These are phyloP conservation scores for Athene noctua DNA, from an alignment of 2,113 vertebrate genomes.

Conservation along the genomic window DNA sequence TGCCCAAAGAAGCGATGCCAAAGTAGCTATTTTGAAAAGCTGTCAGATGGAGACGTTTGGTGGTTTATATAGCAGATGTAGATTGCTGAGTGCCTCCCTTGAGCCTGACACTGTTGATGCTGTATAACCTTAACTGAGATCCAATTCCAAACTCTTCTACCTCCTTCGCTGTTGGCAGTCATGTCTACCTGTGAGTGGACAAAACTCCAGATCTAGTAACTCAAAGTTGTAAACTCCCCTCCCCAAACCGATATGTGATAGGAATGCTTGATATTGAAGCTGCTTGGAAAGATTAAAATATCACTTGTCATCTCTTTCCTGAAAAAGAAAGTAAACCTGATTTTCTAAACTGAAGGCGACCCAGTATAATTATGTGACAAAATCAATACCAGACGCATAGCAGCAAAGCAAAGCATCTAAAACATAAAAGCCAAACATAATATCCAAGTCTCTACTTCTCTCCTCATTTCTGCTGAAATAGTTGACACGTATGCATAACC, in stretches of 20 bases:
- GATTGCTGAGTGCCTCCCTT: not conserved
- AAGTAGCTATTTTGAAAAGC: constrained; percentile 55
- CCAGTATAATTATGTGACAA: not conserved
- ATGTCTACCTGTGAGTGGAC: constrained; percentile 22
- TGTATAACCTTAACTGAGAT: not conserved
- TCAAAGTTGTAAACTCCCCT: not conserved
- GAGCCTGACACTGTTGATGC: not conserved
- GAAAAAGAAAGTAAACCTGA: constrained; percentile 35
- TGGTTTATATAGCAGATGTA: constrained; percentile 29
- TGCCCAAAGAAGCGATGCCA: constrained; percentile 50
- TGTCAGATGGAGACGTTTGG: constrained; percentile 39
- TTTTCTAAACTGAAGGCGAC: constrained; percentile 2
- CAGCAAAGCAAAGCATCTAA: not conserved
- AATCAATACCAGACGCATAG: not conserved
- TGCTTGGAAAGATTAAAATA: constrained; percentile 56
- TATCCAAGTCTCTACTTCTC: not conserved
- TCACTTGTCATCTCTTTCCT: constrained; percentile 5
- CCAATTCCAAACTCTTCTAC: not conserved
- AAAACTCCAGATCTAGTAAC: constrained; percentile 45
- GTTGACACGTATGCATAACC: not conserved
- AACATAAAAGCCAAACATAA: constrained; percentile 31
- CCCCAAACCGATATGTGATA: not conserved
- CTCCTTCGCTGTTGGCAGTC: not conserved
- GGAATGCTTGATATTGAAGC: constrained; percentile 16
- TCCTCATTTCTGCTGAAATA: not conserved